Conservation (phyloP, 1,140 invertebrate genomes). For the Pseudomyrmex concolor region DNA sequence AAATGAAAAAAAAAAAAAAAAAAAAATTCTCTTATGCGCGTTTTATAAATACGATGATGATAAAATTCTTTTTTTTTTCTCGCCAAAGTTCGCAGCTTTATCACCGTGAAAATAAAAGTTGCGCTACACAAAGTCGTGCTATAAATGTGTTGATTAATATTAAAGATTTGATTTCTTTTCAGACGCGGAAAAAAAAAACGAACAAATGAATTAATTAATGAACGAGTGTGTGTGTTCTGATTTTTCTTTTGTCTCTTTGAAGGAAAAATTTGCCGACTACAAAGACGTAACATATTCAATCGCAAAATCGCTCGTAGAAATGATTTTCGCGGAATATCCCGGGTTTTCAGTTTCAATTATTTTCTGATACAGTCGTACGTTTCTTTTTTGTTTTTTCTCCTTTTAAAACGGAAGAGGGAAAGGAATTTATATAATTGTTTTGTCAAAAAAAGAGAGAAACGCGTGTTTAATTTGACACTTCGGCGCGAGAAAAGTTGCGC, state of each 20-base stretch:
- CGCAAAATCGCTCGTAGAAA: neutral
- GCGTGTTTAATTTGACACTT: neutral
- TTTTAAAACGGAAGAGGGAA: neutral
- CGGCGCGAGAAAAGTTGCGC: neutral
- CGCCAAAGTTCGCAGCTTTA: neutral
- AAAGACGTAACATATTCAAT: too few relatives aligned
- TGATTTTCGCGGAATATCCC: too few relatives aligned
- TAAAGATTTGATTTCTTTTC: too few relatives aligned
- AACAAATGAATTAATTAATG: too few relatives aligned
- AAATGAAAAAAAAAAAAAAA: too few relatives aligned
- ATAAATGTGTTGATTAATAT: neutral
- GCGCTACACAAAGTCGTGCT: neutral
- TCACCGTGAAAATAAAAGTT: neutral
- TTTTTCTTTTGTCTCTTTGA: too few relatives aligned
- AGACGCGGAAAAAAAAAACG: too few relatives aligned
- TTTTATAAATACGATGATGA: too few relatives aligned
- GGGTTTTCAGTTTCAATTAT: neutral
- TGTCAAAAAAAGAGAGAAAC: too few relatives aligned
- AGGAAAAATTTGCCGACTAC: too few relatives aligned
- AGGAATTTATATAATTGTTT: neutral
- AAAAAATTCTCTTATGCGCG: neutral
- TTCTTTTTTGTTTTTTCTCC: neutral
- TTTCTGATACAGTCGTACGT: neutral
- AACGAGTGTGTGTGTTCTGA: too few relatives aligned
- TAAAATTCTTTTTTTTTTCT: too few relatives aligned